These are phyloP conservation scores for Leptobrachium leishanense DNA, from an alignment of 2,113 vertebrate species.

Conservation along the genomic window DNA sequence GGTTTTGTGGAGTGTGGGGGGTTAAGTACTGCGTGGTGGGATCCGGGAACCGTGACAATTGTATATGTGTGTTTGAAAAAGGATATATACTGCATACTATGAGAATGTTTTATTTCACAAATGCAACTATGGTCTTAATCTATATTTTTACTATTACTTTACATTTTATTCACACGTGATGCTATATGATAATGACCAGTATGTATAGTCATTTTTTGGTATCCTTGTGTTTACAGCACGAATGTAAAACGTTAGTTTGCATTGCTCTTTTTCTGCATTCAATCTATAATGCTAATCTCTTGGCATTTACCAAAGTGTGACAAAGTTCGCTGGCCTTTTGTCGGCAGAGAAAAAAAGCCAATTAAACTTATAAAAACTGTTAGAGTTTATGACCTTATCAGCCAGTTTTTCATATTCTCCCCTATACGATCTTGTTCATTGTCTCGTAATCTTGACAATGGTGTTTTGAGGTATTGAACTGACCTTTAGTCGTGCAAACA, in stretches of 20 bases:
- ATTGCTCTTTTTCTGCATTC: background rate
- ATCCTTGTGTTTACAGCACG: no score
- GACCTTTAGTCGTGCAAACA: slow-evolving; percentile 62
- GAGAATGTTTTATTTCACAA: no score
- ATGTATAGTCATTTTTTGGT: background rate
- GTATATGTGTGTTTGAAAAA: no score
- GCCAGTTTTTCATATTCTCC: slow-evolving; percentile 42
- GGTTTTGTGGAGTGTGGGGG: no score
- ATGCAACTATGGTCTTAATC: no score
- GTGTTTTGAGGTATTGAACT: slow-evolving; percentile 62
- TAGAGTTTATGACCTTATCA: slow-evolving; percentile 58
- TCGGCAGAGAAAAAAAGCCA: slow-evolving; percentile 33
- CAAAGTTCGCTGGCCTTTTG: slow-evolving; percentile 53
- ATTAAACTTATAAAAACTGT: slow-evolving; percentile 42
- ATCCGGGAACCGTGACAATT: no score
- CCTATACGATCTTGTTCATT: slow-evolving; percentile 48
- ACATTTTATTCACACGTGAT: slow-evolving; percentile 26
- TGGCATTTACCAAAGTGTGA: slow-evolving; percentile 49
- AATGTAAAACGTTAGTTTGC: no score
- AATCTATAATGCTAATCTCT: background rate
- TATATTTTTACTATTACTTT: background rate
- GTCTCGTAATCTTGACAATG: slow-evolving; percentile 42
- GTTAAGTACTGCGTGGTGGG: no score
- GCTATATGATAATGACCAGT: slow-evolving; percentile 30
- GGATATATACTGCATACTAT: no score